These are phyloP conservation scores for Drosophila limbata DNA, from an alignment of 2,888 invertebrate genomes.

Conservation along the genomic window DNA sequence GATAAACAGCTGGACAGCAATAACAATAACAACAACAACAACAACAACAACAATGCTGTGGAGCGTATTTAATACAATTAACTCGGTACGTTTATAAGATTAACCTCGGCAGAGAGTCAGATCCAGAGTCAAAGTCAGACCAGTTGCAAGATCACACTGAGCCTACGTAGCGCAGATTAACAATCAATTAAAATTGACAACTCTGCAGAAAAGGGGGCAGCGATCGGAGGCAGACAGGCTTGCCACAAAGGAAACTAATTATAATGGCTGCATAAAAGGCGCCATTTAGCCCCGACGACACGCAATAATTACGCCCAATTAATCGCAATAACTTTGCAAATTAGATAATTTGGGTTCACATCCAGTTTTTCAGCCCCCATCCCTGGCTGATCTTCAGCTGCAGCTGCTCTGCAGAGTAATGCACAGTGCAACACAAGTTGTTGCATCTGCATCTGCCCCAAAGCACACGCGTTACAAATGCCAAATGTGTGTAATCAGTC, in stretches of 20 bases:
- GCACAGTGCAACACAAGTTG: conserved; percentile 35
- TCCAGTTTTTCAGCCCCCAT: conserved; percentile 9
- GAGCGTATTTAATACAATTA: conserved; percentile 81
- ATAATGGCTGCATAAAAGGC: conserved; percentile 76
- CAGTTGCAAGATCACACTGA: conserved; percentile 59
- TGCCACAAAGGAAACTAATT: conserved; percentile 67
- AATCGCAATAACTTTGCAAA: conserved; percentile 83
- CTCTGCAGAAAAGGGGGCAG: conserved; percentile 30
- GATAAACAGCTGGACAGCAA: conserved; percentile 17
- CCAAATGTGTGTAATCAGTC: conserved; percentile 65
- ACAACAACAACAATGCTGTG: conserved; percentile 56
- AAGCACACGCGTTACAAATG: conserved; percentile 22
- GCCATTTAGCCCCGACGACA: conserved; percentile 74
- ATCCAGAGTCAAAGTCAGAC: conserved; percentile 1
- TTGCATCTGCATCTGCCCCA: conserved; percentile 14
- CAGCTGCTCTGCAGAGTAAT: conserved; percentile 57
- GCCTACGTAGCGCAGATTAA: conserved; percentile 78
- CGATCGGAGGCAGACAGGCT: conserved; percentile 7
- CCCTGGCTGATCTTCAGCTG: conserved; percentile 19
- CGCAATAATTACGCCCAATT: conserved; percentile 83
- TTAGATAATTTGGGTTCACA: conserved; percentile 79
- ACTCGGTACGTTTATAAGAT: conserved; percentile 78
- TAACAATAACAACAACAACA: neutral
- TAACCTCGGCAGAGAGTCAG: conserved; percentile 58
- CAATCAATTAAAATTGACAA: conserved; percentile 84